Evolutionary conservation across 30 jellyfish, hydroid and myxozoan genomes (phyloP).

Genomic region (Turritopsis dohrnii): DNA sequence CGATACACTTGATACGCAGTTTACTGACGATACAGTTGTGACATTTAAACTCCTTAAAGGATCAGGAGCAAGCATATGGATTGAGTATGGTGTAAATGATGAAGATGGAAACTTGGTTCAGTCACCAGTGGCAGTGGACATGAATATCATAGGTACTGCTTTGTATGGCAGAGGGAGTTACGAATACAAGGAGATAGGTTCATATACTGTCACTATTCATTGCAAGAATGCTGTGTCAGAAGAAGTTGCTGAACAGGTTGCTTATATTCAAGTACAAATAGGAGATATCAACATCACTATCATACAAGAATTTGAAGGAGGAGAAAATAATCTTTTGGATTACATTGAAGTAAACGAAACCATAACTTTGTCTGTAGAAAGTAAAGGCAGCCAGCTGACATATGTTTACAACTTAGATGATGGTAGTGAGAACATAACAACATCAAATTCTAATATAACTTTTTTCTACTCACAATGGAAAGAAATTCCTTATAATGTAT

Average conservation of each 20-base stretch:
- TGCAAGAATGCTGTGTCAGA: slow-evolving; percentile 8
- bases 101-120: background rate
- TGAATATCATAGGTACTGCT: slow-evolving; percentile 9
- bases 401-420: slow-evolving; percentile 7
- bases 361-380: background rate
- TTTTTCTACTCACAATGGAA: slow-evolving; percentile 3
- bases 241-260: background rate
- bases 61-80: background rate
- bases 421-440: background rate
- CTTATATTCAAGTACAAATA: background rate
- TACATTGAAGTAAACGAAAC: slow-evolving; percentile 1
- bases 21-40: background rate
- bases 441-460: background rate
- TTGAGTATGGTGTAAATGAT: slow-evolving; percentile 7
- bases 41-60: background rate
- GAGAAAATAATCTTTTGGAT: background rate
- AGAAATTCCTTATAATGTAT: slow-evolving; percentile 10
- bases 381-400: background rate
- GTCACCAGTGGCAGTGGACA: background rate
- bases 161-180: slow-evolving; percentile 12
- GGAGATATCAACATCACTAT: background rate
- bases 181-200: background rate
- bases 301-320: background rate
- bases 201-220: background rate
- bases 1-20: background rate